Evolutionary conservation across 2,888 invertebrate species (phyloP).

Genomic region (Volucella inflata): DNA sequence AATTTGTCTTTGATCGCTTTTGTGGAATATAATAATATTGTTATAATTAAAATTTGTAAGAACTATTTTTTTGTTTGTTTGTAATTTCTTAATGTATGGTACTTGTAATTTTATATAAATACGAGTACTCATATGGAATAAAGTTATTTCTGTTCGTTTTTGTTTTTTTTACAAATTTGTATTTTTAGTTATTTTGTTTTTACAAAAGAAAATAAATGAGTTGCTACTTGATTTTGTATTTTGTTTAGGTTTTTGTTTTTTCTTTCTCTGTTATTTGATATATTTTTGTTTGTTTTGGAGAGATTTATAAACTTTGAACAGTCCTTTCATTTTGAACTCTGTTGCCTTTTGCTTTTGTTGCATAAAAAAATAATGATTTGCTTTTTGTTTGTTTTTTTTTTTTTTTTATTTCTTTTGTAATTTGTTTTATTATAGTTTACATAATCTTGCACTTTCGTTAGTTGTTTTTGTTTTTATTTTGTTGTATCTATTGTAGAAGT

Average conservation of each 20-base stretch:
- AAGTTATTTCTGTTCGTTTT: conserved; percentile 18
- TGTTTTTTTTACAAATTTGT: conserved; percentile 46
- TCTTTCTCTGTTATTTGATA: conserved; percentile 34
- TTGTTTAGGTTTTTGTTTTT: conserved; percentile 17
- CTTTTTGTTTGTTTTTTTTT: conserved; percentile 32
- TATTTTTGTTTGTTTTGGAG: conserved; percentile 51
- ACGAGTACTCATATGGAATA: conserved; percentile 27
- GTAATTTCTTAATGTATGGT: conserved; percentile 22
- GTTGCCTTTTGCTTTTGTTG: conserved; percentile 70
- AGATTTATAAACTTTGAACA: conserved; percentile 81
- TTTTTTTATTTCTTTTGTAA: conserved; percentile 51
- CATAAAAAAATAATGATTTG: conserved; percentile 71
- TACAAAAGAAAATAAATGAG: conserved; percentile 25
- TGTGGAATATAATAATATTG: conserved; percentile 26
- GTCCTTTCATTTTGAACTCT: conserved; percentile 83
- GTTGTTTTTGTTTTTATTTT: conserved; percentile 59
- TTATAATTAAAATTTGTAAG: conserved; percentile 48
- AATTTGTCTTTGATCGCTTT: conserved; percentile 31
- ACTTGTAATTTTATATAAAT: conserved; percentile 52
- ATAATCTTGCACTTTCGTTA: conserved; percentile 72
- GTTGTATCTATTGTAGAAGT: conserved; percentile 64
- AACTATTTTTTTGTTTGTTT: conserved; percentile 12
- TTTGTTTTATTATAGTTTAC: conserved; percentile 69
- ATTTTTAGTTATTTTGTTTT: conserved; percentile 19
- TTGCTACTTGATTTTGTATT: conserved; percentile 45